A percentile compares a stretch with the other conserved stretches of the same genome.
Evolutionary conservation across 2,888 invertebrate genomes (phyloP).

Genomic region (Trichacis sp.): DNA sequence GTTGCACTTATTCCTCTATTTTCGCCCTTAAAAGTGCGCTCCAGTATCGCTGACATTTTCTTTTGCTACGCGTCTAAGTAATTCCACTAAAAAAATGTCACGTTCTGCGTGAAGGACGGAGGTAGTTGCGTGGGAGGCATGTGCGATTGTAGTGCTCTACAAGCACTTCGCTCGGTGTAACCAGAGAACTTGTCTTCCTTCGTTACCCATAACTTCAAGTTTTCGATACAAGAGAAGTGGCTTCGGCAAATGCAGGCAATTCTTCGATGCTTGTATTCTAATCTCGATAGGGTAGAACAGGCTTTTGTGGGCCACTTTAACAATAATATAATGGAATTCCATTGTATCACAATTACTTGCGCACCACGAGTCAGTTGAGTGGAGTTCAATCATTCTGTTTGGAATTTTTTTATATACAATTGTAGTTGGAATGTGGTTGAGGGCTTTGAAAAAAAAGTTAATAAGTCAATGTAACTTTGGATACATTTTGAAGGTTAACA

Average conservation of each 20-base stretch:
- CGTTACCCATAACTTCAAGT: conserved; percentile 12
- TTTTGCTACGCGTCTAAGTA: conserved; percentile 18
- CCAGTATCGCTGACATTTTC: conserved; percentile 43
- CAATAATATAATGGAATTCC: no score
- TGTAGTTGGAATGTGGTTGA: no score
- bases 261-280: neutral
- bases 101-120: conserved; percentile 30
- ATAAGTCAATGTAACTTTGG: no score
- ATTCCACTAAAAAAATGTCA: conserved; percentile 43
- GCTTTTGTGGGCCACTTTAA: no score
- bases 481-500: no score
- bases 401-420: no score
- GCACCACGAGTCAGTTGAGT: no score
- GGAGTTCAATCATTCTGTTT: no score
- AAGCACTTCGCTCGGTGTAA: conserved; percentile 45
- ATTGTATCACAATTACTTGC: no score
- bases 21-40: conserved; percentile 25
- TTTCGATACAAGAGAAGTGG: conserved; percentile 43
- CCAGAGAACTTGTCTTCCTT: conserved; percentile 29
- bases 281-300: no score
- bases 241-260: no score
- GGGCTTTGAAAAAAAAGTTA: no score
- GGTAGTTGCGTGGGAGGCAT: conserved; percentile 9
- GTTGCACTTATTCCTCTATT: conserved; percentile 17
- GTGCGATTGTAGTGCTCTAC: conserved; percentile 34